These are phyloP conservation scores for Monochamus saltuarius DNA, from an alignment of 1,140 invertebrate species.

Conservation along the genomic window DNA sequence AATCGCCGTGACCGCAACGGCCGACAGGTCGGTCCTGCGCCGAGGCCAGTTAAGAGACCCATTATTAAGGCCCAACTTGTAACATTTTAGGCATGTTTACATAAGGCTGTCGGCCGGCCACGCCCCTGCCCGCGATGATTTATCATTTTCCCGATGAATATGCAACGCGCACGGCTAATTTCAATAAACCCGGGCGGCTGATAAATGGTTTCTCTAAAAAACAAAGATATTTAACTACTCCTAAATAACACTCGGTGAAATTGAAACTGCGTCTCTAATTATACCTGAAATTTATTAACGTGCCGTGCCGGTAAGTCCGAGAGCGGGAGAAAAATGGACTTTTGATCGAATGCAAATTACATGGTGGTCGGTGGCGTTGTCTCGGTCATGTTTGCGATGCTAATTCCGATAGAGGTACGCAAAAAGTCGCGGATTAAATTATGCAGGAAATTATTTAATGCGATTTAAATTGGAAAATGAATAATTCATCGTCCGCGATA, in stretches of 20 bases:
- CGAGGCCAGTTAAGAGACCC: conserved; percentile 1
- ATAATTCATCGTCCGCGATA: too few relatives aligned
- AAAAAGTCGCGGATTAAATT: too few relatives aligned
- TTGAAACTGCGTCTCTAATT: conserved; percentile 19
- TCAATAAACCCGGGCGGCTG: conserved; percentile 37
- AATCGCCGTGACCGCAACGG: background rate
- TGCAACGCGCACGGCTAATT: conserved; percentile 38
- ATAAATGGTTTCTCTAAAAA: conserved; percentile 40
- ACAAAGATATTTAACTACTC: conserved; percentile 27
- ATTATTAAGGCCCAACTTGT: conserved; percentile 20
- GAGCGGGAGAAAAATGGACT: background rate
- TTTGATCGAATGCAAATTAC: background rate
- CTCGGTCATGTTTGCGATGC: conserved; percentile 1
- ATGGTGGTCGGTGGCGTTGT: background rate
- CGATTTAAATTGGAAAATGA: too few relatives aligned
- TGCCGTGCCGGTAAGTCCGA: background rate
- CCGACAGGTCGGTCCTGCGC: background rate
- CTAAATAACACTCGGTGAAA: conserved; percentile 7
- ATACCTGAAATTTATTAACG: background rate
- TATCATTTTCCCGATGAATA: conserved; percentile 39
- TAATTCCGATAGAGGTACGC: background rate
- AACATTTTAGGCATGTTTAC: conserved; percentile 35
- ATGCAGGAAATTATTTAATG: too few relatives aligned
- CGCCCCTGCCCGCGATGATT: conserved; percentile 36
- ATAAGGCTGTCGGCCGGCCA: conserved; percentile 35